A percentile compares a stretch with the other conserved stretches of the same genome.
Conservation (phyloP, 2,113 vertebrate genomes). For the Boulengerochromis microlepis region DNA sequence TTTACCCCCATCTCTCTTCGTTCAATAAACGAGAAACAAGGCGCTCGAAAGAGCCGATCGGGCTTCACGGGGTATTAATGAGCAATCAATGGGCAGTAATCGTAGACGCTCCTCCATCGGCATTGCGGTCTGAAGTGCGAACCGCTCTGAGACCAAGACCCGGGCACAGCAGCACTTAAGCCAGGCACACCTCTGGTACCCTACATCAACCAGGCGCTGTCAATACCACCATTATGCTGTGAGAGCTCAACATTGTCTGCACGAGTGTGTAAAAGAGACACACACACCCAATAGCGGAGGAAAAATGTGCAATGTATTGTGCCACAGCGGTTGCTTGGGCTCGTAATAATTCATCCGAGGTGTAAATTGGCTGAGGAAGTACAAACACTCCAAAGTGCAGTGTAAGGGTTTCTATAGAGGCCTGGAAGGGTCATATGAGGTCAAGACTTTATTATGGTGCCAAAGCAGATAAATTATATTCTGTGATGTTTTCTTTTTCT, state of each 20-base stretch:
- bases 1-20: constrained; percentile 15
- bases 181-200: not conserved
- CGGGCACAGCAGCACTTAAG: constrained; percentile 51
- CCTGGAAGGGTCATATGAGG: not conserved
- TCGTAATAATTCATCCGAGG: not conserved
- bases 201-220: constrained; percentile 39
- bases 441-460: not conserved
- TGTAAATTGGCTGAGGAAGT: not conserved
- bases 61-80: constrained; percentile 53
- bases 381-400: not conserved
- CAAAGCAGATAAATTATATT: not conserved
- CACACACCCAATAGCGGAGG: not conserved
- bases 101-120: constrained; percentile 15
- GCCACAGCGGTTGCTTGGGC: not conserved
- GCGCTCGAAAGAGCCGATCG: constrained; percentile 7
- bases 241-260: not conserved
- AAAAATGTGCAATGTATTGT: not conserved
- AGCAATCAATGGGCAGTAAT: constrained; percentile 66
- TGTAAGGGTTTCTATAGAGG: not conserved
- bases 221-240: constrained; percentile 48
- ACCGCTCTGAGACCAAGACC: not conserved
- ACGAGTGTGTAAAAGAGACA: not conserved
- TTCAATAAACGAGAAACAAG: constrained; percentile 28
- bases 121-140: constrained; percentile 29
- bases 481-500: not conserved